Base-by-base conservation (phyloP, 2,797 vertebrate species). In the Phyllotis vaccarum region DNA sequence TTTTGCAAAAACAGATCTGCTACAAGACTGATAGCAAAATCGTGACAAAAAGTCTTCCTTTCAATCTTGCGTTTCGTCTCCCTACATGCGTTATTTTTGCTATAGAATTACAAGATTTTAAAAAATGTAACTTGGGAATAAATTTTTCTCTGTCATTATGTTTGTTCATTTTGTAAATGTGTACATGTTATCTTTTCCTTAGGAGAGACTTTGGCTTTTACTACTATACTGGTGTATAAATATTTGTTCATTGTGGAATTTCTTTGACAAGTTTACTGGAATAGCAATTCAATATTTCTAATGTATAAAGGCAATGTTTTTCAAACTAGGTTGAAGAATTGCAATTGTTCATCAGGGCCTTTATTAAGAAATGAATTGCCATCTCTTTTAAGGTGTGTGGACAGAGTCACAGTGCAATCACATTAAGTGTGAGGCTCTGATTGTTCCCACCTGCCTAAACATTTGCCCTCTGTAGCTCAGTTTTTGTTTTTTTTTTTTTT, bases 121-220 rank as follows among this genome's bases (percentile, higher is more conserved):
- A 80, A 81, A 76, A 83, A 60, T 72, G 6, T 43, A 14, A 78
- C 40, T 87, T 90, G 88, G 80, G n/a, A 75, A 60, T 81, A 29
- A 62, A 24, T 83, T 91, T 92, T 92, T 81, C 52, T 86, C 40
- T 93, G 81, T 43, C 1, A 2, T 92, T 91, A 43, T 75, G 60
- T 86, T 90, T 97, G 89, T 79, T 96, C 81, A 90, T 94, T 94
- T 94, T 74, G 29, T 92, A 89, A 93, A 86, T 96, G 24, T 68
- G 21, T 94, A 89, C 89, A 89, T 96, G 19, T 80, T 90, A 29
- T 92, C 72, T 78, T 96, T 97, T 96, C 43, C 62, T 90, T 91
- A 75, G 89, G 80, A 96, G 37, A 82, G n/a, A 96, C 31, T 89
- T 91, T 70, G 86, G 81, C 16, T 89, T 49, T 95, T 90, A 95